These are phyloP conservation scores for Argya squamiceps DNA, from an alignment of 2,797 vertebrate genomes.

Conservation along the genomic window DNA sequence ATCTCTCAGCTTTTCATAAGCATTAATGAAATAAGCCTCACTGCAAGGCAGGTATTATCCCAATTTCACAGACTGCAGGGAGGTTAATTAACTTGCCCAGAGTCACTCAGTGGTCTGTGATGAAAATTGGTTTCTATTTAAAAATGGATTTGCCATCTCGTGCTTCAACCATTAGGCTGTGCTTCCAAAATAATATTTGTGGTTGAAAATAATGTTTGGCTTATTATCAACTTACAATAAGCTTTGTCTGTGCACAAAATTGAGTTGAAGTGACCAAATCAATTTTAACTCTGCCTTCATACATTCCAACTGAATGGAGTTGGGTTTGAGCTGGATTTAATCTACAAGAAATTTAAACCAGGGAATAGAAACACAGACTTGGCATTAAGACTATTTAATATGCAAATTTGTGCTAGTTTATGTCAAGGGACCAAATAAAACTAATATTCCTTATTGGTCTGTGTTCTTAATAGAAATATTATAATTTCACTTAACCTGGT, in stretches of 20 bases:
- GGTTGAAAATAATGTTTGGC: neutral
- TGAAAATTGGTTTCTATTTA: conserved; percentile 28
- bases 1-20: neutral
- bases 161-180: neutral
- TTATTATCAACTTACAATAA: neutral
- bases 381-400: neutral
- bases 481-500: neutral
- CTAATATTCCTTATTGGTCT: neutral
- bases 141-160: neutral
- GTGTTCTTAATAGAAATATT: neutral
- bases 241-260: neutral
- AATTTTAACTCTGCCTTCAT: neutral
- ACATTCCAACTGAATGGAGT: neutral
- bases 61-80: conserved; percentile 13
- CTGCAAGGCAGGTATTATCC: conserved; percentile 36
- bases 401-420: neutral
- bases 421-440: neutral
- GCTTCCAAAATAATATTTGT: neutral
- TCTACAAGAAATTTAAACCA: neutral
- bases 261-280: neutral
- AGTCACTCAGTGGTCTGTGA: conserved; percentile 8
- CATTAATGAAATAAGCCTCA: conserved; percentile 37
- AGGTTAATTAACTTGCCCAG: conserved; percentile 57
- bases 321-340: neutral
- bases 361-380: neutral